Base-by-base conservation (phyloP, 2,888 invertebrate genomes). In the Pterostichus niger region DNA sequence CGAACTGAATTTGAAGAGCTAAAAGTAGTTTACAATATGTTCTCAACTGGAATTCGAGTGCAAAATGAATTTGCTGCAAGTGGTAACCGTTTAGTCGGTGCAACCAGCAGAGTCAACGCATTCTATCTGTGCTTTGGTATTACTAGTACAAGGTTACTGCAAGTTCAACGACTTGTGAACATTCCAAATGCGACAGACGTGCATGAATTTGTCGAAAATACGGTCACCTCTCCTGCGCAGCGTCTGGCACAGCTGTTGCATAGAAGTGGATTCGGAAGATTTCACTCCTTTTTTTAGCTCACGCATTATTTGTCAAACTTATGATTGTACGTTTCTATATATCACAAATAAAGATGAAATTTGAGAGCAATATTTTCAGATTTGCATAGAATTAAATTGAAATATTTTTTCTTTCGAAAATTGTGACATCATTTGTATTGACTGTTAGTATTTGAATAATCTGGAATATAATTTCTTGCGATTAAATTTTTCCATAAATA, bases 131-230 rank as follows among this genome's bases (percentile, higher is more conserved):
- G 75, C 49, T 52, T 75, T 75, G 31, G 75, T 75, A 40, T 75
- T 75, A 75, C 75, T 75, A 52, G 75, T 75, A 75, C 75, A 75
- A 75, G 75, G 75, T 75, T 75, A 75, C 33, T 75, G 75, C 52
- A 75, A 52, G 75, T 75, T 75, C 75, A 75, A 75, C 75, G 77
- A 77, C 77, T 77, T 77, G 24, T 44, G 31, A 61, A 56, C 56
- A 59, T 78, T 78, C 61, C 56, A 78, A 77, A 78, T 78, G 59
- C 78, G 59, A 78, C 56, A 59, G 44, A 59, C 59, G 77, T 78
- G 17, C 35, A 54, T 56, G 59, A 59, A 78, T 59, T 78, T 78
- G 11, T 24, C 61, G 24, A 78, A 78, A 78, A 78, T 78, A 78
- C 59, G 78, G 78, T 78, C 78, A 78, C 13, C 75, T 75, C 52